Percentiles rank a stretch among this genome's conserved stretches.
Conservation (phyloP, 2,888 invertebrate species). For the Stenodema calcarata region DNA sequence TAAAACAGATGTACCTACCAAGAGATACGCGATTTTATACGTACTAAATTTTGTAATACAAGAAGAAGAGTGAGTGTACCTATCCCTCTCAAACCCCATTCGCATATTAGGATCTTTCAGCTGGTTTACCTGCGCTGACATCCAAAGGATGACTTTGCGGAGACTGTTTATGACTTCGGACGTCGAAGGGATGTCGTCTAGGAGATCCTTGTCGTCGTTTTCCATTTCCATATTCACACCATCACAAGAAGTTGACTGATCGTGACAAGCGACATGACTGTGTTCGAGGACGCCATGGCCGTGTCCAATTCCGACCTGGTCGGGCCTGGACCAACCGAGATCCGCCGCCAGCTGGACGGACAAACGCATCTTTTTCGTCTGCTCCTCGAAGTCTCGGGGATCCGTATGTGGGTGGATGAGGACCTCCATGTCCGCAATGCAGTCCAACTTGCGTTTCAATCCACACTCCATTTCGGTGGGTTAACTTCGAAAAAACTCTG, state of each 20-base stretch:
- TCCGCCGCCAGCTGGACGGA: conserved; percentile 40
- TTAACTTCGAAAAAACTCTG: background rate
- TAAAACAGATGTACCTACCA: too few relatives aligned
- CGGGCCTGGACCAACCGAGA: background rate
- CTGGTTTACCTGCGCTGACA: conserved; percentile 52
- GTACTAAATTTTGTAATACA: too few relatives aligned
- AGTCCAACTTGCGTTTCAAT: conserved; percentile 53
- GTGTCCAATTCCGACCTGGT: background rate
- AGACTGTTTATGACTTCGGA: conserved; percentile 53
- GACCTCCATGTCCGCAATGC: conserved; percentile 53
- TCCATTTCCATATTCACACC: conserved; percentile 25
- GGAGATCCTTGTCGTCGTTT: conserved; percentile 42
- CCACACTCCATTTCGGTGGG: conserved; percentile 48
- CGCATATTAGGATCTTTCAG: too few relatives aligned
- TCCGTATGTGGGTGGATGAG: conserved; percentile 27
- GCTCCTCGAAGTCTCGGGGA: conserved; percentile 37
- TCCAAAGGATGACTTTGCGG: conserved; percentile 53
- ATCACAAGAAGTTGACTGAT: background rate
- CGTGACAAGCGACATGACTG: background rate
- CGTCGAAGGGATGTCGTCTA: conserved; percentile 53
- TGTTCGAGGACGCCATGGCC: background rate
- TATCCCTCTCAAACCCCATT: too few relatives aligned
- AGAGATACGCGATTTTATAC: too few relatives aligned
- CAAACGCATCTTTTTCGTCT: conserved; percentile 49
- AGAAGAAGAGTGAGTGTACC: too few relatives aligned